Conservation (phyloP, 64 coral and sea anemone species). For the Hydrozoanthus tunicans region DNA sequence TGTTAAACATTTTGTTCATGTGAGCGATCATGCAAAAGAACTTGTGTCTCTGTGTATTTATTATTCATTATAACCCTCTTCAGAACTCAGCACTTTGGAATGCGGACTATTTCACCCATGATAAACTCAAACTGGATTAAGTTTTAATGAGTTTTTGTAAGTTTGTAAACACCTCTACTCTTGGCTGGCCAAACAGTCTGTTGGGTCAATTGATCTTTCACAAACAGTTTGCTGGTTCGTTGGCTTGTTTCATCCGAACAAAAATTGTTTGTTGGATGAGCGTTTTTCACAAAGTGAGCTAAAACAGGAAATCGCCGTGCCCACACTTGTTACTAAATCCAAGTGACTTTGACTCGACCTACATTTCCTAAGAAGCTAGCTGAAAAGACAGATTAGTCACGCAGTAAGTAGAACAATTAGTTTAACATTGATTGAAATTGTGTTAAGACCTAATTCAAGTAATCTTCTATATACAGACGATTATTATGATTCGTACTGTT, state of each 20-base stretch:
- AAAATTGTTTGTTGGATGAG: not conserved
- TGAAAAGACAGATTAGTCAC: constrained; percentile 1
- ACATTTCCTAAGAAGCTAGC: not conserved
- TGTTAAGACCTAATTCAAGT: not conserved
- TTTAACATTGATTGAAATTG: constrained; percentile 25
- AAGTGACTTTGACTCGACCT: not conserved
- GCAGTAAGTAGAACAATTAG: constrained; percentile 12
- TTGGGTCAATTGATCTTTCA: constrained; percentile 33
- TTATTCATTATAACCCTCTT: constrained; percentile 48
- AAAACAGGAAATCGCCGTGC: not conserved
- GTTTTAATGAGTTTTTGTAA: constrained; percentile 47
- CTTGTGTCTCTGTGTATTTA: not conserved
- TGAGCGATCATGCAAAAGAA: constrained; percentile 51
- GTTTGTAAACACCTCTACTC: constrained; percentile 44
- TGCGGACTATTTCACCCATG: constrained; percentile 46
- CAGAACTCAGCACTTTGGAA: constrained; percentile 57
- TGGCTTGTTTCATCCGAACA: constrained; percentile 25
- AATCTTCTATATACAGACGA: constrained; percentile 21
- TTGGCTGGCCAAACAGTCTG: not conserved
- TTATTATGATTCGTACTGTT: constrained; percentile 11
- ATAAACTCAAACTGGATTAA: constrained; percentile 11
- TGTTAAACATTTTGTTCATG: constrained; percentile 31
- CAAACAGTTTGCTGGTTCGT: constrained; percentile 46
- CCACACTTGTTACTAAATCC: not conserved
- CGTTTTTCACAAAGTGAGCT: not conserved